Evolutionary conservation across 2,888 invertebrate genomes (phyloP).

Genomic region (Tetropium fuscum): DNA sequence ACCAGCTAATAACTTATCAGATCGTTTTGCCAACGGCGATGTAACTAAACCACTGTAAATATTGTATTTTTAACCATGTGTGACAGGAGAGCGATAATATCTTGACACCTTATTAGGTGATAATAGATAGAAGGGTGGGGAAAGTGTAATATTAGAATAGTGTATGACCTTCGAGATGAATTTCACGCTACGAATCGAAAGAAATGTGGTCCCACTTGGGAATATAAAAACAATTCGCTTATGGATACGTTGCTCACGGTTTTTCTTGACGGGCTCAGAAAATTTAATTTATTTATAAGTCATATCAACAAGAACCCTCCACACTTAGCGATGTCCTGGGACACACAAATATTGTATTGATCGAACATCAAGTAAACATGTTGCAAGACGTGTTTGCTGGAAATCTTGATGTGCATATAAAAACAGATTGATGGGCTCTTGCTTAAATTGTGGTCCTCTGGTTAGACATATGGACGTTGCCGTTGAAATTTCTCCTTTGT

Average conservation of each 20-base stretch:
- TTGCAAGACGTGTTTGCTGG: no score
- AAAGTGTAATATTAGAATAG: background rate
- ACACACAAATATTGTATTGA: no score
- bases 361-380: no score
- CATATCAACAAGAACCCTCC: no score
- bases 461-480: no score
- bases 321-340: no score
- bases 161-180: background rate
- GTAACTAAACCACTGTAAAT: constrained; percentile 15
- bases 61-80: constrained; percentile 13
- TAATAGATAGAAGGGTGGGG: background rate
- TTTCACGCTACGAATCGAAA: background rate
- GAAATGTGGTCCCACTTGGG: background rate
- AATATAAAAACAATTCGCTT: background rate
- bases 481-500: no score
- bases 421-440: no score
- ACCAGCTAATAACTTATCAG: constrained; percentile 20
- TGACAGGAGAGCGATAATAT: background rate
- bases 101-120: constrained; percentile 1
- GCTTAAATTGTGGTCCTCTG: no score
- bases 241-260: background rate
- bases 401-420: no score
- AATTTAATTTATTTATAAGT: constrained; percentile 1
- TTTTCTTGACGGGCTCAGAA: background rate
- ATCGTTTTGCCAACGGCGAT: constrained; percentile 6